These are phyloP conservation scores for Tyrophagus putrescentiae DNA, from an alignment of 1,140 invertebrate species.

Conservation along the genomic window DNA sequence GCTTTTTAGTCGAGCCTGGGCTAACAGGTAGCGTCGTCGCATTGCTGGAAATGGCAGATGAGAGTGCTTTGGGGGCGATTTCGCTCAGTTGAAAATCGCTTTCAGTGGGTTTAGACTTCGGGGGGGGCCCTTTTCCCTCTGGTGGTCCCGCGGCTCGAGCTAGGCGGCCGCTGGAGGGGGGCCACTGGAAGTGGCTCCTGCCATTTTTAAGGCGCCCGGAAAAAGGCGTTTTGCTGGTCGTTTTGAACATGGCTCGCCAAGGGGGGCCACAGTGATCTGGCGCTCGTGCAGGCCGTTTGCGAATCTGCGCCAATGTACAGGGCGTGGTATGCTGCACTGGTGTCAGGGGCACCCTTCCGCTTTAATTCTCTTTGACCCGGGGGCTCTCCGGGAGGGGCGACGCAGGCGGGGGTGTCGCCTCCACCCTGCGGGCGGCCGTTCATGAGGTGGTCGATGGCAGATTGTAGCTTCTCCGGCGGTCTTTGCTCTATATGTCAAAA, in stretches of 20 bases:
- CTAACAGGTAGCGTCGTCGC: too few species aligned
- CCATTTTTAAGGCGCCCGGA: slow-evolving; percentile 6
- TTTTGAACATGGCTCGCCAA: not conserved
- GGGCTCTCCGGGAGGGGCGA: slow-evolving; percentile 45
- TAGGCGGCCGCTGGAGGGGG: too few species aligned
- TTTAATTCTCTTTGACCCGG: slow-evolving; percentile 43
- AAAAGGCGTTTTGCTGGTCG: not conserved
- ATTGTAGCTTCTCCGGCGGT: slow-evolving; percentile 48
- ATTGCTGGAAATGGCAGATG: too few species aligned
- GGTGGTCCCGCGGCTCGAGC: too few species aligned
- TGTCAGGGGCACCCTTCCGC: slow-evolving; percentile 39
- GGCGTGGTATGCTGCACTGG: slow-evolving; percentile 50
- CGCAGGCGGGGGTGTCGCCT: slow-evolving; percentile 41
- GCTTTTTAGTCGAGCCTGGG: not conserved
- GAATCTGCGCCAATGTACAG: slow-evolving; percentile 44
- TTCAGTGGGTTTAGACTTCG: too few species aligned
- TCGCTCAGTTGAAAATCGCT: too few species aligned
- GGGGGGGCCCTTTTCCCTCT: too few species aligned
- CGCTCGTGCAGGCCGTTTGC: slow-evolving; percentile 1
- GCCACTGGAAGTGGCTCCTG: too few species aligned
- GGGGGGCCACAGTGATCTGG: too few species aligned
- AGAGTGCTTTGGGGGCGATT: too few species aligned
- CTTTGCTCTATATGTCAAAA: slow-evolving; percentile 48
- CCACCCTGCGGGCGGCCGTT: too few species aligned
- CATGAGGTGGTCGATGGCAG: slow-evolving; percentile 48